Base-by-base conservation (phyloP, 2,797 vertebrate genomes). In the Mus spretus region DNA sequence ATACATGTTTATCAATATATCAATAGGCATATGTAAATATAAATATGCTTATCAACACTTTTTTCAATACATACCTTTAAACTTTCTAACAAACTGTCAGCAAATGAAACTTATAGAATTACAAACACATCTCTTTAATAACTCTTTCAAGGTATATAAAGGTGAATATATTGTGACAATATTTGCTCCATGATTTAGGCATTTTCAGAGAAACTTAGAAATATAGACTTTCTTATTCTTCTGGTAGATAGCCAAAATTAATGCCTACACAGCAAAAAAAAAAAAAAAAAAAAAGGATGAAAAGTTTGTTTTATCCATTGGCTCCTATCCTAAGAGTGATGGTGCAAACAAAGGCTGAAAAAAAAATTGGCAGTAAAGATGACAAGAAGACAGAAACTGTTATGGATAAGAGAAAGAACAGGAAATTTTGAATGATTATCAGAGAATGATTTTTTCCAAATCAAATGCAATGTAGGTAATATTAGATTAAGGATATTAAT, bases 61-160 rank as follows among this genome's bases (percentile, higher is more conserved):
- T 65, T 34, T 47, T 88, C 61, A 4, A 57, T 93, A 17, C 11
- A 15, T 77, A 22, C 6, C 0, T 86, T 82, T 72, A 93, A 34
- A 84, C 70, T 97, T 89, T 19, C 67, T 90, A 91, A 80, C 4
- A 95, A 9, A 50, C 17, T 26, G 20, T 79, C 19, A 80, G n/a
- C 12, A 90, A 94, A 44, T 91, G 31, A 78, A 85, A 53, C 2
- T 77, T n/a, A 13, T 19, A 53, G 9, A 3, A 47, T 81, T 37
- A 75, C 7, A 92, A 72, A 82, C 4, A 82, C 2, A 2, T 80
- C 15, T 63, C 1, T 53, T 84, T 87, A 74, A 28, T 75, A 75
- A 61, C 55, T 55, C 1, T 79, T 81, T 70, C n/a, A 91, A 90
- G 67, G 13, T 59, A 88, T 40, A 17, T 78, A 61, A 50, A 90